Evolutionary conservation across 2,797 vertebrate species (phyloP).

Genomic region (Tiaroga cobitis): DNA sequence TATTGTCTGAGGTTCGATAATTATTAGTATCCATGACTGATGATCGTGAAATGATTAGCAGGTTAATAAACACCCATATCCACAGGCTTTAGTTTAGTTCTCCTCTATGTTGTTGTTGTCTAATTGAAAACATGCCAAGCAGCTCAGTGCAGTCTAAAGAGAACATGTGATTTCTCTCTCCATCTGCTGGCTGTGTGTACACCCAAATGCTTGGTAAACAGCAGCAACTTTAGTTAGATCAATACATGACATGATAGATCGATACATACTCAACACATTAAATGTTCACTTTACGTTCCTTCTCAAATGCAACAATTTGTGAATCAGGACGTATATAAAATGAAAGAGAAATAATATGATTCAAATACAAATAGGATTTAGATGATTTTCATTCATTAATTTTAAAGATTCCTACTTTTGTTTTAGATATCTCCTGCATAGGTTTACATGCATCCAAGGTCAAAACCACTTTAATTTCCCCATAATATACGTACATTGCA

Average conservation of each 20-base stretch:
- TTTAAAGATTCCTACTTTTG: no score
- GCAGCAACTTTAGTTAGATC: neutral
- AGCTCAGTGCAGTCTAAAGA: slow-evolving; percentile 27
- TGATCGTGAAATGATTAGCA: no score
- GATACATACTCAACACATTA: neutral
- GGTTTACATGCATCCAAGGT: no score
- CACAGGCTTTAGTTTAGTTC: neutral
- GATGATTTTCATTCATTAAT: neutral
- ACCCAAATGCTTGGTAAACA: slow-evolving; percentile 14
- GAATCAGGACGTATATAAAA: neutral
- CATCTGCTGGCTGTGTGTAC: slow-evolving; percentile 24
- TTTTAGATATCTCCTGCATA: no score
- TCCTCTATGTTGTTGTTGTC: neutral
- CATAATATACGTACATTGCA: no score
- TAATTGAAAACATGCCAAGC: slow-evolving; percentile 10
- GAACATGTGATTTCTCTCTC: slow-evolving; percentile 12
- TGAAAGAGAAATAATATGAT: neutral
- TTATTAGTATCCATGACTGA: neutral
- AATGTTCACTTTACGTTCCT: neutral
- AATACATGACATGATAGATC: neutral
- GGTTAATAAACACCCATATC: neutral
- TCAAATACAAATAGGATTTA: neutral
- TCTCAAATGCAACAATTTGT: neutral
- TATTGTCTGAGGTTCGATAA: neutral
- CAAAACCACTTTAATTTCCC: no score